A percentile compares a stretch with the other conserved stretches of the same genome.
Evolutionary conservation across 2,888 invertebrate genomes (phyloP).

Genomic region (Dexiosoma caninum): DNA sequence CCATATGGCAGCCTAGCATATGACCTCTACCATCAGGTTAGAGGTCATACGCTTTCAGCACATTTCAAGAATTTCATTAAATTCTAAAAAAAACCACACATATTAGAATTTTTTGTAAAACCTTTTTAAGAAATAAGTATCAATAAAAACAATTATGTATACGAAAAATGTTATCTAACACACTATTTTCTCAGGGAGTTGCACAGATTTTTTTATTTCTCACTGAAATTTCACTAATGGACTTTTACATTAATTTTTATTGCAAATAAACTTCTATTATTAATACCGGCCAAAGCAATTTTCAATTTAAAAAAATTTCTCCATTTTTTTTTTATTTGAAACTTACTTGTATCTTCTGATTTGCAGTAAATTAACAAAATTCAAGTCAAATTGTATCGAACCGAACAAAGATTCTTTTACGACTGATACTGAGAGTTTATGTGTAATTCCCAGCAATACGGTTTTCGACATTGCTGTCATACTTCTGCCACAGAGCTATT

Average conservation of each 20-base stretch:
- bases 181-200: neutral
- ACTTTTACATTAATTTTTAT: neutral
- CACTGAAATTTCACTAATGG: neutral
- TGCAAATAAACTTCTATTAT: neutral
- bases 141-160: neutral
- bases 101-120: no score
- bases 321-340: constrained; percentile 18
- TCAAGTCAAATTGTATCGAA: constrained; percentile 55
- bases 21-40: constrained; percentile 71
- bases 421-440: constrained; percentile 63
- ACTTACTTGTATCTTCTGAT: constrained; percentile 67
- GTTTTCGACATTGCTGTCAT: constrained; percentile 22
- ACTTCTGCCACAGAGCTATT: constrained; percentile 17
- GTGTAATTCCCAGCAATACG: constrained; percentile 45
- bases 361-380: constrained; percentile 54
- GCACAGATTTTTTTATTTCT: neutral
- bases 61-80: neutral
- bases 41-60: constrained; percentile 68
- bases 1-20: no score
- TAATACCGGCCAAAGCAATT: constrained; percentile 22
- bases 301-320: neutral
- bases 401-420: constrained; percentile 63
- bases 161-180: constrained; percentile 36
- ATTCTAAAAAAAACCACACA: no score
- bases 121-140: neutral